Percentiles rank a stretch among this genome's conserved stretches.
phyloP scores from a whole-genome alignment of 1,140 invertebrate species.

The Caerostris extrusa region DNA sequence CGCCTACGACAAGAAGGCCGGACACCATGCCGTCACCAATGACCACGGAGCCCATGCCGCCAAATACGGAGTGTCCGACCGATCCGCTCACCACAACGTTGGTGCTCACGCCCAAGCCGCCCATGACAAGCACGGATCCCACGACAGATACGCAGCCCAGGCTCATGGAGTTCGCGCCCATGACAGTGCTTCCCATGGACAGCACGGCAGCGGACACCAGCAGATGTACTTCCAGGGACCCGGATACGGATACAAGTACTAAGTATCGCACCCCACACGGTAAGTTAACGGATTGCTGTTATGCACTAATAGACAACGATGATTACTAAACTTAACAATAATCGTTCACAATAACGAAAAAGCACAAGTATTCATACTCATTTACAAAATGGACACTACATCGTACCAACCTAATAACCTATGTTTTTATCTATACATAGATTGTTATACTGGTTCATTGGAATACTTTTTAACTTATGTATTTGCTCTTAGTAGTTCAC shows the following conservation, averaged over 20 bases:
- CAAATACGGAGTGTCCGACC: slow-evolving; percentile 46
- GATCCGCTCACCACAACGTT: slow-evolving; percentile 51
- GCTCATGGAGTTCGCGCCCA: slow-evolving; percentile 33
- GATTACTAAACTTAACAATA: no score
- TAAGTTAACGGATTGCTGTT: background rate
- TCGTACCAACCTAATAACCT: no score
- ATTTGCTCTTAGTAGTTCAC: no score
- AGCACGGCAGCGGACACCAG: background rate
- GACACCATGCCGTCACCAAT: slow-evolving; percentile 54
- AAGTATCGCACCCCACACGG: background rate
- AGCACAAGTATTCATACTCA: no score
- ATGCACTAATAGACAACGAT: no score
- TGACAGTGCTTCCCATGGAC: background rate
- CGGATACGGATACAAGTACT: slow-evolving; percentile 11
- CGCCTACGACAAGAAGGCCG: slow-evolving; percentile 76
- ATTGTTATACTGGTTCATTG: no score
- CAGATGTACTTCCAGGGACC: background rate
- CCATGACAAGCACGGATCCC: slow-evolving; percentile 52
- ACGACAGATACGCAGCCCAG: slow-evolving; percentile 49
- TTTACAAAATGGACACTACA: no score
- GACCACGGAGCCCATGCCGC: slow-evolving; percentile 64
- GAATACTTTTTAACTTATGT: no score
- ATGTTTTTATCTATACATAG: no score
- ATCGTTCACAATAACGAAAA: no score
- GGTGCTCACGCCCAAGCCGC: slow-evolving; percentile 61